Conservation (phyloP, 2,888 invertebrate genomes). For the Melipona bicolor region DNA sequence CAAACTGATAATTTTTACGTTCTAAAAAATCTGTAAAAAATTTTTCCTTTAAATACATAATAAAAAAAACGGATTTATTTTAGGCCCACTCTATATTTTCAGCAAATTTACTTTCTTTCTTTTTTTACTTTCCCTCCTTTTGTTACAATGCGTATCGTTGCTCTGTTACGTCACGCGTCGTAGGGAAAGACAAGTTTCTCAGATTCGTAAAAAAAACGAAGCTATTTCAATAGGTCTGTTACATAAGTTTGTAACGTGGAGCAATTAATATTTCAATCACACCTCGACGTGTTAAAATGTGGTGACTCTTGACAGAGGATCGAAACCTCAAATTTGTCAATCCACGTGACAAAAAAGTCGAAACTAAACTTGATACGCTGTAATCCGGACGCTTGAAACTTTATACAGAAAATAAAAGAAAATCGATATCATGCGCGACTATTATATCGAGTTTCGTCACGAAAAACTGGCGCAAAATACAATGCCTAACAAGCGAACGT, state of each 20-base stretch:
- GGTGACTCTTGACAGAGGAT: not conserved
- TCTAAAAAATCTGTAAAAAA: no score
- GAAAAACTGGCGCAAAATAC: constrained; percentile 18
- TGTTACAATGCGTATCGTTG: not conserved
- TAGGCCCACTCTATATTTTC: not conserved
- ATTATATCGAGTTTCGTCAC: constrained; percentile 36
- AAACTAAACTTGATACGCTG: constrained; percentile 20
- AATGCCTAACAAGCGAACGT: constrained; percentile 21
- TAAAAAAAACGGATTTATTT: no score
- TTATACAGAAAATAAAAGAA: constrained; percentile 26
- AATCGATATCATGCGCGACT: constrained; percentile 23
- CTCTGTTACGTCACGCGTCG: not conserved
- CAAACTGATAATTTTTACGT: no score
- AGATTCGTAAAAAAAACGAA: not conserved
- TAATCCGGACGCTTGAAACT: constrained; percentile 32
- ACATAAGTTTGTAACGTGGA: not conserved
- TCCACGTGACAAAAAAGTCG: constrained; percentile 1
- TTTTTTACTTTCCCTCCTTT: not conserved
- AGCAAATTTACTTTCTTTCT: not conserved
- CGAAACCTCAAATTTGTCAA: constrained; percentile 19
- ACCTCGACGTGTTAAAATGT: not conserved
- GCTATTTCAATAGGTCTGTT: no score
- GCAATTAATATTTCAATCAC: not conserved
- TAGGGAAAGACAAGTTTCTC: not conserved
- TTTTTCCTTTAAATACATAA: no score